Percentiles rank a stretch among this genome's conserved stretches.
phyloP scores from a whole-genome alignment of 2,797 vertebrate genomes.

The Aselliscus stoliczkanus region DNA sequence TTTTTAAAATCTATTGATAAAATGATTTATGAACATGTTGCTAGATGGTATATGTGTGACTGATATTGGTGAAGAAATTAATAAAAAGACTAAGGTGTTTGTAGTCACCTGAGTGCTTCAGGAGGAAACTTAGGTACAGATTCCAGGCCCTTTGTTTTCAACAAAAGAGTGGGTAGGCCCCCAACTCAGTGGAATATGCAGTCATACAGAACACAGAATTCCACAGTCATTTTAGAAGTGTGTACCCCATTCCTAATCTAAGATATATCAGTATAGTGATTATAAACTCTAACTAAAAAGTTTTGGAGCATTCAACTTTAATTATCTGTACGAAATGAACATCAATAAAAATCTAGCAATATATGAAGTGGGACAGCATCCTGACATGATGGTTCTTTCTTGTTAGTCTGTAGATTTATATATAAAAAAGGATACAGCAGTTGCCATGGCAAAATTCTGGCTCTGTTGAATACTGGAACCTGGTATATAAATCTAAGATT shows the following conservation, averaged over 20 bases:
- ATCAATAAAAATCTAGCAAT: background rate
- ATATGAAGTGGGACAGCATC: background rate
- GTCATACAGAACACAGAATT: background rate
- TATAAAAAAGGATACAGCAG: background rate
- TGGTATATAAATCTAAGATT: background rate
- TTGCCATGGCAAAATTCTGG: conserved; percentile 59
- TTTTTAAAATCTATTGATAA: background rate
- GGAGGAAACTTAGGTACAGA: background rate
- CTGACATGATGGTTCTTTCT: background rate
- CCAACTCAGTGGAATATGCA: background rate
- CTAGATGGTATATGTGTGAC: background rate
- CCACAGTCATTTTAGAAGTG: background rate
- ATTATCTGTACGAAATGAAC: background rate
- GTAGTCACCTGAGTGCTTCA: background rate
- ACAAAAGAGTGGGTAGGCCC: background rate
- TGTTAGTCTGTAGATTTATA: conserved; percentile 35
- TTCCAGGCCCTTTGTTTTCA: background rate
- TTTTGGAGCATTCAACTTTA: background rate
- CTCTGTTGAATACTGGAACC: conserved; percentile 4
- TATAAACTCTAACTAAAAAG: background rate
- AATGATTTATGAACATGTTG: background rate
- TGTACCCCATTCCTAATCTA: background rate
- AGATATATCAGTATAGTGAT: background rate
- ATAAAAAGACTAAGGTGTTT: background rate
- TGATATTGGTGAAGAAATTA: background rate